Evolutionary conservation across 2,113 vertebrate species (phyloP), one percentile per base, ranked within the genome.

Genomic region (Petroica traversi): DNA sequence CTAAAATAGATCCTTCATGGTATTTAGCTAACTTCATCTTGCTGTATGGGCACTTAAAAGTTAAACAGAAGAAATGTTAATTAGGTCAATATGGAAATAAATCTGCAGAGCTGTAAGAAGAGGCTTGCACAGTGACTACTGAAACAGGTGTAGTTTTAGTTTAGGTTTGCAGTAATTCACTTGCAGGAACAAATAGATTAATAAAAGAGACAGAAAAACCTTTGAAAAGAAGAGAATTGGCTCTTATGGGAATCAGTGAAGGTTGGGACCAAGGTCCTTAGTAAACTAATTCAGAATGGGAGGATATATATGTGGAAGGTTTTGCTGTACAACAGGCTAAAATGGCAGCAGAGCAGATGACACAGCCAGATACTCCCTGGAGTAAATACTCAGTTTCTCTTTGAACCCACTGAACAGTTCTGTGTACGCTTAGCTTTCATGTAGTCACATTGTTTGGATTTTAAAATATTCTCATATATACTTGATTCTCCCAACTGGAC

Each of bases 91-190:
- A 71, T 41, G 25, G 61, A 88, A 94, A 95, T 63, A 94, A 88
- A 92, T 86, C 54, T 95, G 40, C 88, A 86, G 72, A 85, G n/a
- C 25, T 74, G 23, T 64, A 73, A 72, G 38, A 91, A 88, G 59
- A 58, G 57, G 55, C 59, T 90, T 88, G 48, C 74, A 81, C 59
- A 71, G 15, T 41, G 28, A 52, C 75, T 88, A 24, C 36, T 34
- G 85, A 84, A 92, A 38, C 94, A 96, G 92, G 75, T 95, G 93
- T 73, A 72, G 33, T 71, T 97, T 96, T 88, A 88, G 82, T 59
- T 41, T 80, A 74, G 43, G 59, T 18, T 94, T 93, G 90, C 93
- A 95, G 49, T 85, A 88, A 77, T 71, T 95, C 63, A 59, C 72
- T 86, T 80, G 34, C 43, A 86, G 88, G 86, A 91, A 66, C 23